Percentiles rank a stretch among this genome's conserved stretches.
Evolutionary conservation across 37 sponge, comb jelly and placozoan genomes (phyloP).

Genomic region (Spongia lamella): DNA sequence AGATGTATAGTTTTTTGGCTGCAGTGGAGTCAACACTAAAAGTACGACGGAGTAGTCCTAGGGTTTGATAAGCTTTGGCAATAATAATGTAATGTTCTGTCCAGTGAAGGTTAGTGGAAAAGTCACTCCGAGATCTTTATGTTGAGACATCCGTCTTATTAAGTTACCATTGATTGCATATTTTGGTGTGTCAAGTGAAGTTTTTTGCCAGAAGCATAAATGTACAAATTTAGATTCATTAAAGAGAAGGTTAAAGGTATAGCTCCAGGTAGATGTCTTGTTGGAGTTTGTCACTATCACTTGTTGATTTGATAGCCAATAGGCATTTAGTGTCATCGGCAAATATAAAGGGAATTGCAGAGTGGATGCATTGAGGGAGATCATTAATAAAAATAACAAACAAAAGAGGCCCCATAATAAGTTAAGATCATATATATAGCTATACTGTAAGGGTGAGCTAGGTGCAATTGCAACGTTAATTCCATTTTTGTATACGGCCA

Average conservation of each 20-base stretch:
- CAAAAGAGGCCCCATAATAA: not conserved
- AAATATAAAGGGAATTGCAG: not conserved
- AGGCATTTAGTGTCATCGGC: conserved; percentile 6
- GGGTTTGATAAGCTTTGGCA: conserved; percentile 2
- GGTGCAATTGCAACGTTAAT: too few relatives aligned
- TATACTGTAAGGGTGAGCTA: too few relatives aligned
- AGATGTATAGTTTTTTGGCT: conserved; percentile 3
- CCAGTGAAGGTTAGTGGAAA: not conserved
- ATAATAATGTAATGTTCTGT: not conserved
- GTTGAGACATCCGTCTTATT: too few relatives aligned
- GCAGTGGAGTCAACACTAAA: not conserved
- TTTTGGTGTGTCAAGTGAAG: too few relatives aligned
- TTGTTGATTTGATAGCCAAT: not conserved
- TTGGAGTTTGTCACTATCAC: not conserved
- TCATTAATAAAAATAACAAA: conserved; percentile 10
- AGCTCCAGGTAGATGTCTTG: conserved; percentile 6
- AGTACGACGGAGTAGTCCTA: not conserved
- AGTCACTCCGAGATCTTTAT: conserved; percentile 5
- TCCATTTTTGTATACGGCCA: too few relatives aligned
- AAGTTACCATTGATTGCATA: too few relatives aligned
- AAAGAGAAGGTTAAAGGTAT: not conserved
- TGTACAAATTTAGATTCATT: too few relatives aligned
- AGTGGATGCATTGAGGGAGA: not conserved
- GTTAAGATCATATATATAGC: too few relatives aligned
- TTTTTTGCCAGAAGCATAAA: too few relatives aligned